Evolutionary conservation across 1,140 invertebrate genomes (phyloP).

Genomic region (Ceratitis capitata): DNA sequence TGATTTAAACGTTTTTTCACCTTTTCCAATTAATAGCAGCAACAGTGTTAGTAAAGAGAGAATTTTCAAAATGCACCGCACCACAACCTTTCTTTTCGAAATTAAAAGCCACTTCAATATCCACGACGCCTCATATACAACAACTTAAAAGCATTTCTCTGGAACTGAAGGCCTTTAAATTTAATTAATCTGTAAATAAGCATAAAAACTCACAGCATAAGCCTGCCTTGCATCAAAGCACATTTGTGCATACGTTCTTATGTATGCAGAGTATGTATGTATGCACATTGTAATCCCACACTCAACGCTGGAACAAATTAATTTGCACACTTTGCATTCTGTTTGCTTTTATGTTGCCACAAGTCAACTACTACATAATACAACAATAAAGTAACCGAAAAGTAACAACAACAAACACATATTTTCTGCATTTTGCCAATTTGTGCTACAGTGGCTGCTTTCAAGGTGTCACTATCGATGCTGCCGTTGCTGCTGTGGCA

Average conservation of each 20-base stretch:
- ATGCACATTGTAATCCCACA: not conserved
- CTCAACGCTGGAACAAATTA: not conserved
- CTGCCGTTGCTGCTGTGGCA: not conserved
- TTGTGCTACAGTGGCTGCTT: not conserved
- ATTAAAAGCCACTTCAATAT: too few relatives aligned
- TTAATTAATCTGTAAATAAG: not conserved
- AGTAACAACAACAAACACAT: not conserved
- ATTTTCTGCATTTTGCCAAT: not conserved
- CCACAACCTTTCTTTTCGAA: too few relatives aligned
- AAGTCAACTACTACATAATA: not conserved
- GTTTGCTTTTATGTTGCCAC: not conserved
- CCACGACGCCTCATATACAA: too few relatives aligned
- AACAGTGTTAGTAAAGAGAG: too few relatives aligned
- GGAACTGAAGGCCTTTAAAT: too few relatives aligned
- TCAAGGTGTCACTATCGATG: not conserved
- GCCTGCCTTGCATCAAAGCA: too few relatives aligned
- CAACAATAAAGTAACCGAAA: not conserved
- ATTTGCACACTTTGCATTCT: not conserved
- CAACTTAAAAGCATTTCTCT: too few relatives aligned
- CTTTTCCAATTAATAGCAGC: too few relatives aligned
- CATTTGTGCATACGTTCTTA: not conserved
- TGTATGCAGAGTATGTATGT: too few relatives aligned
- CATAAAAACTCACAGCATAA: too few relatives aligned
- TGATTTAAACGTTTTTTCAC: too few relatives aligned
- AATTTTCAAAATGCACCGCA: too few relatives aligned